Evolutionary conservation across 2,888 invertebrate genomes (phyloP).

Genomic region (Lymantria dispar): DNA sequence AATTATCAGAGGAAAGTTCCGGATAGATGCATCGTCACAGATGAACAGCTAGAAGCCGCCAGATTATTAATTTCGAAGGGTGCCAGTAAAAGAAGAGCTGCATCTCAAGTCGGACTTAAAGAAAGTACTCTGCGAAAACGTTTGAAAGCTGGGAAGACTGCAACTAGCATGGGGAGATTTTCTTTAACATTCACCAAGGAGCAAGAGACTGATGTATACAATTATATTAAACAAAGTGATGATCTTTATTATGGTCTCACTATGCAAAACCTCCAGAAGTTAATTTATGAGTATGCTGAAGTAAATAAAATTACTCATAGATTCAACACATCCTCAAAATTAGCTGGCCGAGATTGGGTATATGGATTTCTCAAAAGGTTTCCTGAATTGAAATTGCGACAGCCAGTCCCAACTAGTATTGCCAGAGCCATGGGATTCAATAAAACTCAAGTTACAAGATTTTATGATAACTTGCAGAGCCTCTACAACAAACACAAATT

Average conservation of each 20-base stretch:
- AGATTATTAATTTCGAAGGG: neutral
- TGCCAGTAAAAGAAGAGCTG: neutral
- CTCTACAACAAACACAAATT: too few relatives aligned
- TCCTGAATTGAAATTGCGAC: neutral
- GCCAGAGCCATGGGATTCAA: too few relatives aligned
- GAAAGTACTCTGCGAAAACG: neutral
- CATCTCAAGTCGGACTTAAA: neutral
- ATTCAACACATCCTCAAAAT: too few relatives aligned
- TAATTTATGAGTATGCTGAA: too few relatives aligned
- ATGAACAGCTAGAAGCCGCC: neutral
- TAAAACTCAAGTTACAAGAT: too few relatives aligned
- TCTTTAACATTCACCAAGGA: neutral
- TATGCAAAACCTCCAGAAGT: neutral
- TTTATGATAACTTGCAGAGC: too few relatives aligned
- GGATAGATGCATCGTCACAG: neutral
- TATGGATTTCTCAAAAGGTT: neutral
- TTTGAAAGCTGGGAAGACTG: neutral
- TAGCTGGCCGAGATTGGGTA: slow-evolving; percentile 4
- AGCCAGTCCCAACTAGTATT: too few relatives aligned
- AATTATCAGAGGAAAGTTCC: neutral
- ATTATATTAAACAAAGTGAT: neutral
- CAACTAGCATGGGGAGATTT: neutral
- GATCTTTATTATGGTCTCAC: neutral
- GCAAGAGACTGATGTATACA: neutral
- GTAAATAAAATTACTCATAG: too few relatives aligned